phyloP scores from a whole-genome alignment of 2,888 invertebrate species.

The Drosophila histrio region DNA sequence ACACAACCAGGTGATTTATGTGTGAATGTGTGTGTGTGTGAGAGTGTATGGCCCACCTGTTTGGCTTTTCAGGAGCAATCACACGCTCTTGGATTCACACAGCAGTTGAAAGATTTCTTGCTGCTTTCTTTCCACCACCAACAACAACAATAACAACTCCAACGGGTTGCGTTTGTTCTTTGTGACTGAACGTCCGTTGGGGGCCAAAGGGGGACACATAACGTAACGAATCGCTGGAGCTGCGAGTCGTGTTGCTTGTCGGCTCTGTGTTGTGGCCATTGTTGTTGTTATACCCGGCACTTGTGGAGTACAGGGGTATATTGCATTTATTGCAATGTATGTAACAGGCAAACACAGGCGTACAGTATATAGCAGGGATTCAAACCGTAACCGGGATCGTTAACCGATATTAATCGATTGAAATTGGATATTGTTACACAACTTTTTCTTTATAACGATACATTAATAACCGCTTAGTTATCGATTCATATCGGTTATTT shows the following conservation, averaged over 20 bases:
- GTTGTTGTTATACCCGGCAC: slow-evolving; percentile 19
- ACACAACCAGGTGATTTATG: slow-evolving; percentile 32
- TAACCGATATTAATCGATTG: too few species aligned
- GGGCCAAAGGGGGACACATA: slow-evolving; percentile 44
- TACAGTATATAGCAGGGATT: too few species aligned
- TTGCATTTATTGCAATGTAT: neutral
- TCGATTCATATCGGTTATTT: too few species aligned
- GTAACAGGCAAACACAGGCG: neutral
- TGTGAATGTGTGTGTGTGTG: slow-evolving; percentile 17
- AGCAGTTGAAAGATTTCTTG: slow-evolving; percentile 63
- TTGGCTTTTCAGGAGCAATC: slow-evolving; percentile 72
- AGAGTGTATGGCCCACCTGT: slow-evolving; percentile 58
- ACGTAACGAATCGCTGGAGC: slow-evolving; percentile 65
- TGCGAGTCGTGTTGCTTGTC: slow-evolving; percentile 59
- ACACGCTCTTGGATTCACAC: slow-evolving; percentile 63
- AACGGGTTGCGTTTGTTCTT: slow-evolving; percentile 71
- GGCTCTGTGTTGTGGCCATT: slow-evolving; percentile 39
- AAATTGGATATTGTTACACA: too few species aligned
- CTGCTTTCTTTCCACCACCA: slow-evolving; percentile 60
- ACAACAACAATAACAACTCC: slow-evolving; percentile 47
- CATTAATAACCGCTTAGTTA: too few species aligned
- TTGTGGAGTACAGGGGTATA: neutral
- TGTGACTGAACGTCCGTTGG: slow-evolving; percentile 59
- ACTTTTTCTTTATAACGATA: too few species aligned
- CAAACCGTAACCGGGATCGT: too few species aligned